A percentile compares a stretch with the other conserved stretches of the same genome.
phyloP scores from a whole-genome alignment of 2,113 vertebrate species.

The Stictonetta naevosa region DNA sequence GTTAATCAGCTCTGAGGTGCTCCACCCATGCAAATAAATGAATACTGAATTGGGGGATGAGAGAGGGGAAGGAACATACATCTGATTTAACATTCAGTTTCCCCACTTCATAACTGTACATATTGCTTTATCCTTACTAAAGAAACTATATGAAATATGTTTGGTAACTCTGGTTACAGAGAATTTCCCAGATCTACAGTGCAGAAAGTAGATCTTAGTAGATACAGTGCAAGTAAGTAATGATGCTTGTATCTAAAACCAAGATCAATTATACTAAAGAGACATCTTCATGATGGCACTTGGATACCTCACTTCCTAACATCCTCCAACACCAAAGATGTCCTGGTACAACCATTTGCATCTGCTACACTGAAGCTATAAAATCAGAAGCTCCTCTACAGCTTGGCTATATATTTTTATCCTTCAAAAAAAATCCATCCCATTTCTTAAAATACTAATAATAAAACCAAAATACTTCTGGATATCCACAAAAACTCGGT shows the following conservation, averaged over 20 bases:
- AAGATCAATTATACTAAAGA: neutral
- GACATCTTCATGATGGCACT: neutral
- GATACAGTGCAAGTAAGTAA: neutral
- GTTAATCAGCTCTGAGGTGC: constrained; percentile 7
- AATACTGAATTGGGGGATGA: neutral
- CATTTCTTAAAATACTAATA: neutral
- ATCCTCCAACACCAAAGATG: neutral
- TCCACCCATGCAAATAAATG: constrained; percentile 46
- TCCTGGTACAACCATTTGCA: neutral
- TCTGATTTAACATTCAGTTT: neutral
- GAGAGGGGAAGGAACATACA: neutral
- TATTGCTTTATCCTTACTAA: neutral
- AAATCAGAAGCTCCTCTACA: neutral
- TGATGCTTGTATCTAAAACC: neutral
- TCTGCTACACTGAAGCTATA: neutral
- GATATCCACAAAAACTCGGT: neutral
- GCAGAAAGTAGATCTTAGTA: neutral
- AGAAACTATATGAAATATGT: neutral
- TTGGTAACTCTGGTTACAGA: neutral
- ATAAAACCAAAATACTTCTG: neutral
- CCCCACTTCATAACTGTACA: neutral
- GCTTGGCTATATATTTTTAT: neutral
- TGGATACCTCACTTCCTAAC: neutral
- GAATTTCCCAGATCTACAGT: neutral
- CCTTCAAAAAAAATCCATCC: neutral